phyloP scores from a whole-genome alignment of 2,888 invertebrate genomes.

The Lycophotia porphyrea region DNA sequence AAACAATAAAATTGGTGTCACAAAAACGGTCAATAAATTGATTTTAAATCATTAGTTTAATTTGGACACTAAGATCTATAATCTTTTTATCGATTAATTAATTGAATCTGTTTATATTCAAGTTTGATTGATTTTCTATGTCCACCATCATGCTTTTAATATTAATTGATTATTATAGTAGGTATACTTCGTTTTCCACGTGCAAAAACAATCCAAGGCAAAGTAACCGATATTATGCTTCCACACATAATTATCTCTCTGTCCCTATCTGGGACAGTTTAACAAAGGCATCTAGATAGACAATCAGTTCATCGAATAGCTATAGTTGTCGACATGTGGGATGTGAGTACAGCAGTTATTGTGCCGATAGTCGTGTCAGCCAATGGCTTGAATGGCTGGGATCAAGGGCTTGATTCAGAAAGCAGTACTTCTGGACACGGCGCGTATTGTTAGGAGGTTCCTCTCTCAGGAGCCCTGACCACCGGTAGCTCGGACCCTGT shows the following conservation, averaged over 20 bases:
- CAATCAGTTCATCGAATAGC: too few species aligned
- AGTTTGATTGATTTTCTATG: not conserved
- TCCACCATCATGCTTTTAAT: not conserved
- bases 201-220: not conserved
- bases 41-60: constrained; percentile 33
- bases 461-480: too few species aligned
- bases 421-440: too few species aligned
- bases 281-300: too few species aligned
- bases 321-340: too few species aligned
- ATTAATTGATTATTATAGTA: not conserved
- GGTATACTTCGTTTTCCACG: not conserved
- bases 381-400: too few species aligned
- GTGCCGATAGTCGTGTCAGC: too few species aligned
- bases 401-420: too few species aligned
- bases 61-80: constrained; percentile 15
- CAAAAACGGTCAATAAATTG: constrained; percentile 5
- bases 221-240: not conserved
- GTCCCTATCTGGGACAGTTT: not conserved
- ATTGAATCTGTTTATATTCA: constrained; percentile 10
- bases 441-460: too few species aligned
- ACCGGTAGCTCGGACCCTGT: too few species aligned
- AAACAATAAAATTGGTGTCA: constrained; percentile 47
- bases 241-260: not conserved
- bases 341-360: too few species aligned
- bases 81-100: constrained; percentile 17